phyloP scores from a whole-genome alignment of 2,888 invertebrate genomes.

The Autographa pulchrina region DNA sequence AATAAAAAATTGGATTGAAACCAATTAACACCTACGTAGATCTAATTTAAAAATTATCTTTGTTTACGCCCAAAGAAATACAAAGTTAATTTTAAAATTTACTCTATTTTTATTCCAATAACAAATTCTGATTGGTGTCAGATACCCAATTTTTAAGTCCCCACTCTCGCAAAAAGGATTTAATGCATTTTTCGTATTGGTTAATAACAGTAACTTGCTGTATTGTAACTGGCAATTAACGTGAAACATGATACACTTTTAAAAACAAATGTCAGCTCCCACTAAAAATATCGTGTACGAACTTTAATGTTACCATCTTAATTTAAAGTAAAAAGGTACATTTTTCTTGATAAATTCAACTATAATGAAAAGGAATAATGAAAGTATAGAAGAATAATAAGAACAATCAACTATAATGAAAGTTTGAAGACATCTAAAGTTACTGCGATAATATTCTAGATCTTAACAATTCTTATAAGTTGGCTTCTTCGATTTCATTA shows the following conservation, averaged over 20 bases:
- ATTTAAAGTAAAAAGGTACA: constrained; percentile 12
- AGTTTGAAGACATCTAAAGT: too few species aligned
- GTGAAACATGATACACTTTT: constrained; percentile 52
- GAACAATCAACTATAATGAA: background rate
- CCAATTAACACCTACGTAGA: too few species aligned
- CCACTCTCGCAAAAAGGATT: constrained; percentile 25
- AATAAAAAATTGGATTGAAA: too few species aligned
- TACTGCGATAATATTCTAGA: too few species aligned
- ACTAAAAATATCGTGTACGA: constrained; percentile 29
- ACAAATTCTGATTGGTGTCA: background rate
- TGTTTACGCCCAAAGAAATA: too few species aligned
- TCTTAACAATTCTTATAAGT: too few species aligned
- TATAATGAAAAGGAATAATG: too few species aligned
- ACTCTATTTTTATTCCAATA: background rate
- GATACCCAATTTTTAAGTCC: constrained; percentile 8
- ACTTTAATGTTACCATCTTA: constrained; percentile 19
- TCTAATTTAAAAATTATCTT: too few species aligned
- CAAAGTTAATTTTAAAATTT: constrained; percentile 22
- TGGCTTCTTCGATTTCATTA: too few species aligned
- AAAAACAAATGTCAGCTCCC: constrained; percentile 45
- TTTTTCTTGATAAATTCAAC: background rate
- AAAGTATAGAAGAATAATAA: too few species aligned
- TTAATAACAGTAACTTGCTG: constrained; percentile 51
- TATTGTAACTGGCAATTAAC: constrained; percentile 55
- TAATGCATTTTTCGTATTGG: constrained; percentile 35